Evolutionary conservation across 2,888 invertebrate genomes (phyloP).

Genomic region (Nasonovia ribisnigri): DNA sequence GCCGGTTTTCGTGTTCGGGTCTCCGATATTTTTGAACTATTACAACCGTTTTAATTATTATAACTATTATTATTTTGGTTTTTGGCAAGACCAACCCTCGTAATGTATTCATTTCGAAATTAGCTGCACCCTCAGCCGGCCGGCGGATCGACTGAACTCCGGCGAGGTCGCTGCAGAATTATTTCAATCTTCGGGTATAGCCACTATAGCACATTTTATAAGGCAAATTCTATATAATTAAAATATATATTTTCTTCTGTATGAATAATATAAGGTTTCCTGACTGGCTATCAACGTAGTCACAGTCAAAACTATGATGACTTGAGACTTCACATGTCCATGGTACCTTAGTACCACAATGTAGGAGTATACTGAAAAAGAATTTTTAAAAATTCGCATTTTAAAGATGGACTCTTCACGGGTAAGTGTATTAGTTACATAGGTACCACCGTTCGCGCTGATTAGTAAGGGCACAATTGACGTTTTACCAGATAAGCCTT

Average conservation of each 20-base stretch:
- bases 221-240: too few relatives aligned
- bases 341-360: too few relatives aligned
- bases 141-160: not conserved
- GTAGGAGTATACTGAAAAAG: too few relatives aligned
- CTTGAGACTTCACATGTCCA: too few relatives aligned
- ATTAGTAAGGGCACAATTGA: not conserved
- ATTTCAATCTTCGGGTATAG: not conserved
- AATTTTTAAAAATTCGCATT: too few relatives aligned
- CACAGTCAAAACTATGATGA: too few relatives aligned
- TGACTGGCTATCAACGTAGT: too few relatives aligned
- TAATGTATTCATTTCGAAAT: not conserved
- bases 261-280: too few relatives aligned
- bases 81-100: not conserved
- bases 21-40: not conserved
- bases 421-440: not conserved
- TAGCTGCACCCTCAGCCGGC: fast-evolving
- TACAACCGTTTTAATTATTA: not conserved
- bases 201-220: too few relatives aligned
- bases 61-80: not conserved
- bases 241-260: too few relatives aligned
- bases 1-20: not conserved
- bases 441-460: not conserved
- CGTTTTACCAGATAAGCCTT: not conserved
- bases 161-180: not conserved
- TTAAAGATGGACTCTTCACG: not conserved